Percentiles rank a stretch among this genome's conserved stretches.
Conservation (phyloP, 2,113 vertebrate species). For the Clinocottus analis region DNA sequence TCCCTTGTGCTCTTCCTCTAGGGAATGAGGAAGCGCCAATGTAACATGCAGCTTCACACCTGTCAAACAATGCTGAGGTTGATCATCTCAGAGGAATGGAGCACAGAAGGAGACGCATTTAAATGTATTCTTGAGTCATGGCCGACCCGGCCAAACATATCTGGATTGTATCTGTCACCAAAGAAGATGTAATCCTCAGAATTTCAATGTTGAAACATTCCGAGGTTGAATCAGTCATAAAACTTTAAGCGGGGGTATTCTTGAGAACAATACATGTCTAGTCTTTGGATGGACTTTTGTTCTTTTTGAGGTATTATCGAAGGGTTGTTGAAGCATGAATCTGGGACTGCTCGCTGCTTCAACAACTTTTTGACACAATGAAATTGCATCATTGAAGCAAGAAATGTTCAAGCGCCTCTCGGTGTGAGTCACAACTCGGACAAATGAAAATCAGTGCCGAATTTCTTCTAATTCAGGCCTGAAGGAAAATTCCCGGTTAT, state of each 20-base stretch:
- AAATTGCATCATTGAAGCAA: slow-evolving; percentile 59
- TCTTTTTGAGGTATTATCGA: slow-evolving; percentile 50
- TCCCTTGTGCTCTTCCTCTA: slow-evolving; percentile 63
- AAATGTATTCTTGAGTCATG: slow-evolving; percentile 56
- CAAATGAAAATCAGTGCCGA: slow-evolving; percentile 16
- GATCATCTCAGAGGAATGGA: slow-evolving; percentile 62
- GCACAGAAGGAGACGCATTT: slow-evolving; percentile 49
- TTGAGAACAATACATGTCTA: not conserved
- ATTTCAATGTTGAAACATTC: not conserved
- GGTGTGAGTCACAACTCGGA: not conserved
- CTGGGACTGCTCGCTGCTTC: slow-evolving; percentile 50
- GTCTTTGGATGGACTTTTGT: slow-evolving; percentile 37
- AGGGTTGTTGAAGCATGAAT: slow-evolving; percentile 54
- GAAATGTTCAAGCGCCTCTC: slow-evolving; percentile 26
- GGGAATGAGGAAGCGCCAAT: slow-evolving; percentile 61
- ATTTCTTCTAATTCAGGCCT: slow-evolving; percentile 26
- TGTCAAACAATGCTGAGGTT: slow-evolving; percentile 70
- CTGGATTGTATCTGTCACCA: slow-evolving; percentile 18
- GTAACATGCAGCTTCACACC: slow-evolving; percentile 76
- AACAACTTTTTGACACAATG: slow-evolving; percentile 48
- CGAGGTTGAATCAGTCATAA: slow-evolving; percentile 2
- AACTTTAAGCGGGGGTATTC: slow-evolving; percentile 16
- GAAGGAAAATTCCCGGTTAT: not conserved
- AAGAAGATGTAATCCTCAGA: slow-evolving; percentile 39
- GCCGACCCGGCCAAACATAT: slow-evolving; percentile 28